A percentile compares a stretch with the other conserved stretches of the same genome.
Evolutionary conservation across 1,140 invertebrate genomes (phyloP).

Genomic region (Cotesia chilonis): DNA sequence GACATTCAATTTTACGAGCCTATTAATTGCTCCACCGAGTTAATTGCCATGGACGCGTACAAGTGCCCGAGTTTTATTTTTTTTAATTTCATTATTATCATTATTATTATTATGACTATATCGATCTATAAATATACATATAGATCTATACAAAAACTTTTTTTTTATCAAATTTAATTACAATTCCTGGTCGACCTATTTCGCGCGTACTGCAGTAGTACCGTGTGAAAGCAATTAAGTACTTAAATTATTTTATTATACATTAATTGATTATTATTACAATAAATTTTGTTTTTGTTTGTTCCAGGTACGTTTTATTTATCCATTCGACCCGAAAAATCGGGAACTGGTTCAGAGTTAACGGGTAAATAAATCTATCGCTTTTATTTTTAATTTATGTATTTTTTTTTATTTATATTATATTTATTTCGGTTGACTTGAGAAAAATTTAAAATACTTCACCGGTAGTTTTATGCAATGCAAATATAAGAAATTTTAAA

Average conservation of each 20-base stretch:
- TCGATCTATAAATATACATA: neutral
- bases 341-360: too few relatives aligned
- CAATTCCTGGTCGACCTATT: conserved; percentile 12
- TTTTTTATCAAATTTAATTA: conserved; percentile 23
- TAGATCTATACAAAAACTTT: neutral
- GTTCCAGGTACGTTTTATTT: conserved; percentile 38
- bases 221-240: conserved; percentile 12
- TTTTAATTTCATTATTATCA: neutral
- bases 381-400: too few relatives aligned
- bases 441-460: too few relatives aligned
- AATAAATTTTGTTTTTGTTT: conserved; percentile 29
- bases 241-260: conserved; percentile 6
- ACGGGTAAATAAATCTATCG: too few relatives aligned
- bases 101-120: neutral
- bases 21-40: conserved; percentile 27
- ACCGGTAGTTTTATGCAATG: too few relatives aligned
- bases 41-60: conserved; percentile 8
- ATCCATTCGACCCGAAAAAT: too few relatives aligned
- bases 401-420: too few relatives aligned
- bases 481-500: too few relatives aligned
- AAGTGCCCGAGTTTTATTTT: neutral
- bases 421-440: too few relatives aligned
- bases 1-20: conserved; percentile 33
- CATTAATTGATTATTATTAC: conserved; percentile 23
- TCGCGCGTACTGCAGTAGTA: neutral